These are phyloP conservation scores for Zaprionus inermis DNA, from an alignment of 1,140 invertebrate genomes.

Conservation along the genomic window DNA sequence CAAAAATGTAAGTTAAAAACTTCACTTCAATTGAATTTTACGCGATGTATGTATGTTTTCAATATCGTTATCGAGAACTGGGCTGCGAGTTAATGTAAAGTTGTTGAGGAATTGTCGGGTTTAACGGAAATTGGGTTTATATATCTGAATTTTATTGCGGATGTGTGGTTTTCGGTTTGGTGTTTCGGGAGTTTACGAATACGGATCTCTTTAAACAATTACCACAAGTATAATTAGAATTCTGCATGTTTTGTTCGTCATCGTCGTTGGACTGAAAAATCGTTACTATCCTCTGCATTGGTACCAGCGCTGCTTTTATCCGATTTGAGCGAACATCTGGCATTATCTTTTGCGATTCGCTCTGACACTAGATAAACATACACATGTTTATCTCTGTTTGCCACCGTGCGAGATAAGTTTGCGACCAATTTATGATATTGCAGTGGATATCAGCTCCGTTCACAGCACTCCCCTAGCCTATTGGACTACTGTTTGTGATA, in stretches of 20 bases:
- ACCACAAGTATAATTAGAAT: slow-evolving; percentile 71
- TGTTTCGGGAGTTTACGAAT: background rate
- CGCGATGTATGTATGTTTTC: background rate
- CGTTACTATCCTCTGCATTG: slow-evolving; percentile 69
- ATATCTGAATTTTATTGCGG: background rate
- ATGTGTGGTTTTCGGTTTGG: background rate
- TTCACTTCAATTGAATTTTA: background rate
- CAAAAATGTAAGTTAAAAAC: background rate
- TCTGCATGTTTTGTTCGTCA: slow-evolving; percentile 72
- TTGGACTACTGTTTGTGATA: slow-evolving; percentile 25
- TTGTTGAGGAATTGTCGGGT: background rate
- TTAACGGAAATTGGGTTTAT: slow-evolving; percentile 3
- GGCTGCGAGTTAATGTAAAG: slow-evolving; percentile 2
- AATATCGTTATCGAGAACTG: background rate
- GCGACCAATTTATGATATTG: slow-evolving; percentile 77
- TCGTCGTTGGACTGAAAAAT: slow-evolving; percentile 67
- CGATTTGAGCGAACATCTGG: slow-evolving; percentile 41
- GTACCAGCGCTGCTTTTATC: slow-evolving; percentile 46
- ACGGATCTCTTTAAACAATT: slow-evolving; percentile 51
- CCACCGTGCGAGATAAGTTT: slow-evolving; percentile 50
- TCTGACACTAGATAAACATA: slow-evolving; percentile 64
- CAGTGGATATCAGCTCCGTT: slow-evolving; percentile 42
- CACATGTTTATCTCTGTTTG: slow-evolving; percentile 69
- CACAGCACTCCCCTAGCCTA: slow-evolving; percentile 4
- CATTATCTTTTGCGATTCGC: slow-evolving; percentile 41